Percentiles rank a stretch among this genome's conserved stretches.
Conservation (phyloP, 2,888 invertebrate genomes). For the Crossocerus cetratus region DNA sequence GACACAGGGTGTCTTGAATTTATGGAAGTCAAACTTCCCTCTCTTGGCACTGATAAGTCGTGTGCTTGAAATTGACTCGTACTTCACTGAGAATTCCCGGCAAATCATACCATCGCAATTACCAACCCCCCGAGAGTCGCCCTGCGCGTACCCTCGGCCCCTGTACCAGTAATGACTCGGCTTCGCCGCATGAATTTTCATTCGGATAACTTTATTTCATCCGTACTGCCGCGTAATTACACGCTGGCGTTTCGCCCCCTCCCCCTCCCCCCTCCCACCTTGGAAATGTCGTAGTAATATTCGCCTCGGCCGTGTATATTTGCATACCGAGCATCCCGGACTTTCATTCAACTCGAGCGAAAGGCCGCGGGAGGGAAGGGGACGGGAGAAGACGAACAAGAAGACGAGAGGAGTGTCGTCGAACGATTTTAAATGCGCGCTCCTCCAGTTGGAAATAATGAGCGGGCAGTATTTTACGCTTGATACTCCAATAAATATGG, state of each 20-base stretch:
- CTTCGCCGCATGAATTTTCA: background rate
- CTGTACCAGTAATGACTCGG: background rate
- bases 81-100: background rate
- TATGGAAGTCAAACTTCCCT: background rate
- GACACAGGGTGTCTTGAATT: conserved; percentile 45
- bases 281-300: conserved; percentile 22
- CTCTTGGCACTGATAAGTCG: background rate
- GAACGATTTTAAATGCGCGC: background rate
- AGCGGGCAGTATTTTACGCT: background rate
- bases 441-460: conserved; percentile 4
- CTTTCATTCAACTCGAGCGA: conserved; percentile 10
- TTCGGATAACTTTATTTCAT: conserved; percentile 14
- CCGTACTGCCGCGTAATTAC: conserved; percentile 9
- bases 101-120: background rate
- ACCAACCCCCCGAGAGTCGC: background rate
- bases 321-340: conserved; percentile 18
- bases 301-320: conserved; percentile 6
- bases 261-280: too few species aligned
- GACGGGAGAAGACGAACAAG: too few species aligned
- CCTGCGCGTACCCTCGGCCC: background rate
- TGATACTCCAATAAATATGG: background rate
- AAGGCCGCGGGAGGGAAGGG: too few species aligned
- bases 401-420: too few species aligned
- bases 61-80: background rate
- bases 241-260: conserved; percentile 1